Base-by-base conservation (phyloP, 1,140 invertebrate genomes). In the Ephestia elutella region DNA sequence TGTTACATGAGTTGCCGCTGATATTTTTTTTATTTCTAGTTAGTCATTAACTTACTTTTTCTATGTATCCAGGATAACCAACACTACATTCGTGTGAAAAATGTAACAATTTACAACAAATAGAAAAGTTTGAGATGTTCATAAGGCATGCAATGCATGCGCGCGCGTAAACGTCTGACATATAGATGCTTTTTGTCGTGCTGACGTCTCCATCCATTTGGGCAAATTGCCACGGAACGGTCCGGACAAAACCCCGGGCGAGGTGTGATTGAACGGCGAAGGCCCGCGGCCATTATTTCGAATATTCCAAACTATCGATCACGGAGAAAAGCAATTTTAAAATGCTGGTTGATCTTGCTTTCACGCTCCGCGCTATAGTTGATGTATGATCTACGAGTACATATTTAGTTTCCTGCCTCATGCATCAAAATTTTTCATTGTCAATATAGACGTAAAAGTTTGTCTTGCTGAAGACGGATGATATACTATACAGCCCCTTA, bases 181-280 rank as follows among this genome's bases (percentile, higher is more conserved):
- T 82, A 87, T 87, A 75, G 80, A 68, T 73, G 82, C 82, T 87
- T 86, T 87, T 87, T 87, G 81, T 87, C 67, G 63, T 65, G 76
- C 54, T 85, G 85, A 87, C 85, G 60, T 84, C 80, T 87, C 77
- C 75, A 87, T 87, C 77, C 70, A 86, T 86, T 77, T 71, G 66
- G 74, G 79, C 85, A 85, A 85, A 87, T 87, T 86, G 79, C 78
- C 72, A 66, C 68, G 63, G 61, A 60, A 71, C 55, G 66, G 69
- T 65, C 67, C 60, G 67, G 32, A 60, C 78, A 73, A 75, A 80
- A 76, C 74, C 69, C 75, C 68, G 70, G 73, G 73, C 69, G 70
- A 77, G 71, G 59, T 70, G 68, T 82, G 78, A 80, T 79, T 70
- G 79, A 78, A 68, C 49, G 38, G 49, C 53, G 49, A 15, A 44